Percentiles rank a stretch among this genome's conserved stretches.
These are phyloP conservation scores for Loriculus beryllinus DNA, from an alignment of 2,797 vertebrate species.

Conservation along the genomic window DNA sequence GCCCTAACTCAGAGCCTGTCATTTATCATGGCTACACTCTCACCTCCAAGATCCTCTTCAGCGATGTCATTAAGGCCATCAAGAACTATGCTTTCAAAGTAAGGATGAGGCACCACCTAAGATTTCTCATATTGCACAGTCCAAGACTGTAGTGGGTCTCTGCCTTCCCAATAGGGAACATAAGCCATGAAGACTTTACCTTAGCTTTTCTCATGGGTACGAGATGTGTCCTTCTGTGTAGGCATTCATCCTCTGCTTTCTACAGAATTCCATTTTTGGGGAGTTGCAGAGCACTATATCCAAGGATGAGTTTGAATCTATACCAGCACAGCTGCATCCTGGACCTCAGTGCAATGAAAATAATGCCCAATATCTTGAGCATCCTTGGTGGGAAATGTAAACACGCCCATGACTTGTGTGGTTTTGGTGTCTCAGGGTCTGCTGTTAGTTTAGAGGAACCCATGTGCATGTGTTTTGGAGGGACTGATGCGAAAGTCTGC, in stretches of 20 bases:
- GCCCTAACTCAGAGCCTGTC: constrained; percentile 86
- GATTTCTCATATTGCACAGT: not conserved
- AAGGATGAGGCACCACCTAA: not conserved
- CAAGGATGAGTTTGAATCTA: not conserved
- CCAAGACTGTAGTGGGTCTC: not conserved
- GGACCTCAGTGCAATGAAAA: not conserved
- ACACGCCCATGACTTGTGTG: not conserved
- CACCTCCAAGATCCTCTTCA: constrained; percentile 94
- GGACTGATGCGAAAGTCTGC: not conserved
- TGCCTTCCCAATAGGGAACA: not conserved
- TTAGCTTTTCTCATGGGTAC: not conserved
- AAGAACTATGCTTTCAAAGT: constrained; percentile 95
- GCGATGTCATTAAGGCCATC: constrained; percentile 89
- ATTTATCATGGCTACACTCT: constrained; percentile 96
- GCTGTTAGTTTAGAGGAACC: not conserved
- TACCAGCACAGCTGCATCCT: not conserved
- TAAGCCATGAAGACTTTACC: not conserved
- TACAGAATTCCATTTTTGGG: not conserved
- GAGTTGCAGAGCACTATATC: not conserved
- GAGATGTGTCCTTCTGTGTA: not conserved
- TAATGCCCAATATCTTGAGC: not conserved
- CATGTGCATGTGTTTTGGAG: not conserved
- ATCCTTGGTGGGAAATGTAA: not conserved
- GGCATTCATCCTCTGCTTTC: not conserved
- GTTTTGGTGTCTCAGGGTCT: not conserved